Evolutionary conservation across 1,140 invertebrate genomes (phyloP), one percentile per base, ranked within the genome.

Genomic region (Phthorimaea operculella): DNA sequence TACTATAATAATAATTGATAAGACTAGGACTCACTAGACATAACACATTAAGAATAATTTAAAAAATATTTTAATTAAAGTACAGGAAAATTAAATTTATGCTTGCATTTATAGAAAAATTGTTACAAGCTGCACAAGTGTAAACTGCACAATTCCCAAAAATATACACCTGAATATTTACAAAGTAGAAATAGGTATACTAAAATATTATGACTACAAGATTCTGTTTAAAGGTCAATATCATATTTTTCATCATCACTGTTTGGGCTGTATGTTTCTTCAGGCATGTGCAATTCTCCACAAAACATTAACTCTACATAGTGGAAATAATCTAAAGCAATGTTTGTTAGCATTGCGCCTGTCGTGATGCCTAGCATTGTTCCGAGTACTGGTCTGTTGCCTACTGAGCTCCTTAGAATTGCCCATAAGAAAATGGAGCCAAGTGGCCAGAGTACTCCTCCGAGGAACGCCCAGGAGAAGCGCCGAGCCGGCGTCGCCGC

Each of bases 231-330:
- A 51, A 83, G 67, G 68, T 86, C 83, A 72, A 82, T 79, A 64
- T 86, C 81, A 76, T 85, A 86, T 69, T 83, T 85, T 64, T 87
- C 83, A 74, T 87, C 85, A 70, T 86, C 85, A 80, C 83, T 86
- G 48, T 83, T 78, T 14, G 81, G 79, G 18, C 69, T 81, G 57
- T 77, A 85, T 42, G 74, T 74, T 58, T 83, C 81, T 70, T 84
- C 79, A 45, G 78, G 79, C 33, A 83, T 47, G 21, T 77, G 74
- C 11, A 83, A 62, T 65, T 83, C 82, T 49, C 82, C 82, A 72
- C 79, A 82, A 66, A 83, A 83, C 80, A 85, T 82, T 18, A 83
- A 67, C 63, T 87, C 85, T 33, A 87, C 74, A 76, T 84, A 87
- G 58, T 76, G 75, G 55, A 87, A 87, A 69, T 85, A 87, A 63